phyloP scores from a whole-genome alignment of 2,888 invertebrate species.

The Corythucha ciliata region DNA sequence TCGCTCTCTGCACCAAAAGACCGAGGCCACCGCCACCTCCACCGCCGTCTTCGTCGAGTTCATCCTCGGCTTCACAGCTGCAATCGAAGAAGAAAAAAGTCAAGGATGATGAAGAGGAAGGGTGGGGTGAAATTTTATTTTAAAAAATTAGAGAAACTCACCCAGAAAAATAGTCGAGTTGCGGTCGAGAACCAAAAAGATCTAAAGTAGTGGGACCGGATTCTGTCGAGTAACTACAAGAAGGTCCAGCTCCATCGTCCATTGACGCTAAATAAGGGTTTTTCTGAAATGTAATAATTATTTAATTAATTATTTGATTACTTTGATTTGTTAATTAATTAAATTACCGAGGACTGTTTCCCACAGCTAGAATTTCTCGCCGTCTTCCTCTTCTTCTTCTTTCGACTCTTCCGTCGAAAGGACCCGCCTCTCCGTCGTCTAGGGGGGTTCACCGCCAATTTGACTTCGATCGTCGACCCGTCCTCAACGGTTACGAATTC shows the following conservation, averaged over 20 bases:
- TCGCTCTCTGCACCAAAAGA: conserved; percentile 36
- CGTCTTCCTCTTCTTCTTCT: too few species aligned
- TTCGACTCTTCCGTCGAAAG: conserved; percentile 6
- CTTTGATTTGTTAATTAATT: too few species aligned
- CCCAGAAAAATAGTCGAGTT: conserved; percentile 59
- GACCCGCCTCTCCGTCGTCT: conserved; percentile 21
- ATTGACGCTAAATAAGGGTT: too few species aligned
- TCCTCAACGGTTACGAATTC: conserved; percentile 30
- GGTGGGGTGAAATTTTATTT: too few species aligned
- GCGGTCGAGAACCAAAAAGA: conserved; percentile 57
- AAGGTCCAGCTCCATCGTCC: too few species aligned
- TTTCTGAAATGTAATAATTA: too few species aligned
- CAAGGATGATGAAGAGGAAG: conserved; percentile 5
- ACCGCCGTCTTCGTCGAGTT: conserved; percentile 34
- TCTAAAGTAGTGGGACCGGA: conserved; percentile 47
- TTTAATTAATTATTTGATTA: too few species aligned
- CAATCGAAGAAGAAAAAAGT: conserved; percentile 22
- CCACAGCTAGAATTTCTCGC: too few species aligned
- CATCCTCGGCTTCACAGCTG: conserved; percentile 31
- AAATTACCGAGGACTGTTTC: too few species aligned
- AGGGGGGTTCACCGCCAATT: conserved; percentile 27
- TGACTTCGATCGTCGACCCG: conserved; percentile 29
- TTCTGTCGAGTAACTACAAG: too few species aligned
- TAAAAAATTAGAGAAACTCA: too few species aligned
- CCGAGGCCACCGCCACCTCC: conserved; percentile 36